A percentile compares a stretch with the other conserved stretches of the same genome.
Conservation (phyloP, 1,140 invertebrate species). For the Arctopsyche grandis region DNA sequence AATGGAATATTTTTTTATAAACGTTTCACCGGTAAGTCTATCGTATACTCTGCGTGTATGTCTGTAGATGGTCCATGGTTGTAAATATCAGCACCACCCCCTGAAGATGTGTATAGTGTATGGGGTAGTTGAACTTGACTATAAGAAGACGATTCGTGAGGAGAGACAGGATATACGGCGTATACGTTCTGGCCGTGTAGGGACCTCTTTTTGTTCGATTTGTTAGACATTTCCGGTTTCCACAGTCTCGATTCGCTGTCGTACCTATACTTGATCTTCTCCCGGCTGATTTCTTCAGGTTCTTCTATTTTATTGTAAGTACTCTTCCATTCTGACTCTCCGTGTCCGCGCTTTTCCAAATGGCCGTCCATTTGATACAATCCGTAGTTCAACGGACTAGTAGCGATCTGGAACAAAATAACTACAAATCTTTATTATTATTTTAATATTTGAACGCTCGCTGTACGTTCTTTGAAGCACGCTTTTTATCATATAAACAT, state of each 20-base stretch:
- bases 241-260: slow-evolving; percentile 47
- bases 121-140: slow-evolving; percentile 43
- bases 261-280: slow-evolving; percentile 51
- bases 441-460: neutral
- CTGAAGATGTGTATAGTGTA: slow-evolving; percentile 2
- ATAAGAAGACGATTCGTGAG: slow-evolving; percentile 48
- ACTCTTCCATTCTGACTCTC: slow-evolving; percentile 52
- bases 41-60: slow-evolving; percentile 63
- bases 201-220: slow-evolving; percentile 42
- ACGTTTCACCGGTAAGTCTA: slow-evolving; percentile 62
- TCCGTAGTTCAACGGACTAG: slow-evolving; percentile 65
- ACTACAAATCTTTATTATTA: slow-evolving; percentile 59
- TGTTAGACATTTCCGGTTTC: slow-evolving; percentile 39
- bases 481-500: neutral
- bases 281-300: neutral
- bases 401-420: slow-evolving; percentile 67
- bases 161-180: slow-evolving; percentile 45
- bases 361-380: slow-evolving; percentile 58
- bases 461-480: neutral
- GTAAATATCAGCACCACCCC: neutral
- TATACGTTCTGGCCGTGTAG: slow-evolving; percentile 43
- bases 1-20: neutral
- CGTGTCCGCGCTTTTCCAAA: slow-evolving; percentile 59
- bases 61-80: slow-evolving; percentile 57
- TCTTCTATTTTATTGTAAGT: slow-evolving; percentile 42